phyloP scores from a whole-genome alignment of 1,140 invertebrate species.

The Ceratina japonica region DNA sequence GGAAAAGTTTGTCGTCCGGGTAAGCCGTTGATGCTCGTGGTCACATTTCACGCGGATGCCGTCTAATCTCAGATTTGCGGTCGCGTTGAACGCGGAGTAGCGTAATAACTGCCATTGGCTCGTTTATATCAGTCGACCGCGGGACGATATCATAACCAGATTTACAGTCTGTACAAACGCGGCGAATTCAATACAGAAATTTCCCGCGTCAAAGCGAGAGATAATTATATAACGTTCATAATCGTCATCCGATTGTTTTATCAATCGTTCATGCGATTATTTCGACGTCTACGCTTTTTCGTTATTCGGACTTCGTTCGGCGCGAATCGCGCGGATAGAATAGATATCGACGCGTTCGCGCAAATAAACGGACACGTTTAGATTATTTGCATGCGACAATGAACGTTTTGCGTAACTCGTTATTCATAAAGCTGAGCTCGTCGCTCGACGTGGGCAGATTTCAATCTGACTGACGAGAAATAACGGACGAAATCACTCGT shows the following conservation, averaged over 20 bases:
- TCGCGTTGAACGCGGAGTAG: not conserved
- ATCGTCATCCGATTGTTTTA: no score
- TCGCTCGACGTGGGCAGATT: not conserved
- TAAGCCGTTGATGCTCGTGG: not conserved
- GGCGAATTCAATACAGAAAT: no score
- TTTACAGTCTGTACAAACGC: no score
- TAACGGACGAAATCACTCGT: no score
- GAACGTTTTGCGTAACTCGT: not conserved
- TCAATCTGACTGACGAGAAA: no score
- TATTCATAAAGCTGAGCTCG: conserved; percentile 10
- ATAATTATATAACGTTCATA: no score
- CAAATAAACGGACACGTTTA: not conserved
- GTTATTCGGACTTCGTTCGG: no score
- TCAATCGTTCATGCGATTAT: not conserved
- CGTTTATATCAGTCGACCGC: no score
- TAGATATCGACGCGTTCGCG: not conserved
- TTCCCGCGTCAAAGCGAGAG: no score
- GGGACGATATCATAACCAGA: not conserved
- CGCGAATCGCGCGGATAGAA: not conserved
- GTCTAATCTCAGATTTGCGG: not conserved
- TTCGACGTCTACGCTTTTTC: not conserved
- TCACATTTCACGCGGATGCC: not conserved
- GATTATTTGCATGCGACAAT: conserved; percentile 3
- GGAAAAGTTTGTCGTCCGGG: not conserved
- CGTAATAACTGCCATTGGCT: no score